Conservation (phyloP, 2,797 vertebrate genomes). For the Gymnothorax javanicus region DNA sequence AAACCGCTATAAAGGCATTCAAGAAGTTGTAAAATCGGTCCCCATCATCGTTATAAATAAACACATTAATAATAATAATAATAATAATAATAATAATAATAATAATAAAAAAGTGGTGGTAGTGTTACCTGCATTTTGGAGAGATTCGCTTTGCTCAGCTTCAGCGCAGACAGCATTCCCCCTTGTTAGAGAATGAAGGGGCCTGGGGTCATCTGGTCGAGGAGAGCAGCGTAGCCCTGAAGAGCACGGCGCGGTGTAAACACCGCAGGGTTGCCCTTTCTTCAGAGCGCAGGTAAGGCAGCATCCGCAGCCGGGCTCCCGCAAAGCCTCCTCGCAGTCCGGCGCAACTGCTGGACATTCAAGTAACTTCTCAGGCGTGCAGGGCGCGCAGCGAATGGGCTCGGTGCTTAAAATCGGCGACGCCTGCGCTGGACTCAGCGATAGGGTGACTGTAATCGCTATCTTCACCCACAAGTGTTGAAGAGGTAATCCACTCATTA, state of each 20-base stretch:
- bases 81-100: neutral
- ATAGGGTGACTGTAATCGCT: slow-evolving; percentile 43
- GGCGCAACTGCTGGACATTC: slow-evolving; percentile 75
- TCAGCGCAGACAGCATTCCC: slow-evolving; percentile 80
- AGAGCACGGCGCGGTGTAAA: slow-evolving; percentile 86
- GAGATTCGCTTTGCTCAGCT: neutral
- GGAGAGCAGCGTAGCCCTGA: slow-evolving; percentile 81
- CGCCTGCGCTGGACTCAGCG: slow-evolving; percentile 38
- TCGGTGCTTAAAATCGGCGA: slow-evolving; percentile 58
- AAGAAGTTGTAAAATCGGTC: too few relatives aligned
- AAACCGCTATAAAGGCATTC: too few relatives aligned
- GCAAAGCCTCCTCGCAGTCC: slow-evolving; percentile 76
- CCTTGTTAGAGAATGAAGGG: slow-evolving; percentile 80
- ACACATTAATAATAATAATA: too few relatives aligned
- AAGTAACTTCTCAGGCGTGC: slow-evolving; percentile 73
- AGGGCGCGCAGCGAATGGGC: slow-evolving; percentile 82
- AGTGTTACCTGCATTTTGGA: slow-evolving; percentile 63
- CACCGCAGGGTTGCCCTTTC: slow-evolving; percentile 79
- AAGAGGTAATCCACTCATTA: slow-evolving; percentile 60
- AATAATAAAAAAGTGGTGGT: neutral
- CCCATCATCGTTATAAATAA: too few relatives aligned
- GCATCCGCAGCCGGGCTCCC: slow-evolving; percentile 87
- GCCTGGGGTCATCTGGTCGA: slow-evolving; percentile 71
- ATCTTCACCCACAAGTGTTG: slow-evolving; percentile 43
- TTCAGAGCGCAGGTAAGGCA: slow-evolving; percentile 84